Evolutionary conservation across 2,113 vertebrate genomes (phyloP), one percentile per base, ranked within the genome.

Genomic region (Hypanus sabinus): DNA sequence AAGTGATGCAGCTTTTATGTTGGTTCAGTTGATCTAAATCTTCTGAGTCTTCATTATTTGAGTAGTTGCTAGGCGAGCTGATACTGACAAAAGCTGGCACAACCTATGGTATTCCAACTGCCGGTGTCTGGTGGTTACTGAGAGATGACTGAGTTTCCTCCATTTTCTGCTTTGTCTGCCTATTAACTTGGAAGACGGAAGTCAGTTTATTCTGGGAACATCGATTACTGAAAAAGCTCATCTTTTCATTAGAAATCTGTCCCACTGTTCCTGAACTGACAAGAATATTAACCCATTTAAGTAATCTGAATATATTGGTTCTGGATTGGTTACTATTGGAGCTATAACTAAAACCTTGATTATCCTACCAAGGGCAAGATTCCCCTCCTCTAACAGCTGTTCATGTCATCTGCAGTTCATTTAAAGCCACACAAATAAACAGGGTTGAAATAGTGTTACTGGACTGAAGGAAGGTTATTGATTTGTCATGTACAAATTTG

Each of bases 61-160:
- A 90, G 57, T 90, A 7, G 16, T 6, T 30, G 8, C 30, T 24
- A 71, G 65, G 24, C 33, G 20, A 70, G 27, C 60, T 20, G 6
- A 92, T 38, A 10, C 60, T 92, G 88, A 22, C 65, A 71, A 7
- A 9, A 22, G 65, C 24, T 92, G 88, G n/a, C 88, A 92, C 65
- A 71, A 38, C 18, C n/a, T 0, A 3, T 11, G n/a, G 33, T 68
- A 2, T 36, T 92, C 68, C n/a, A 71, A 30, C 33, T 70, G 88
- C 57, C 65, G 38, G 18, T 92, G 30, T 36, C 62, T 92, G 65
- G 68, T 92, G 68, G 90, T 92, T 71, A 92, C 24, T 92, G 65
- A 38, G 65, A 71, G 36, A 20, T 92, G 90, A 27, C 65, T 71
- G 4, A 12, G 36, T 46, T 92, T 71, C 68, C 90, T 46, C 22